Base-by-base conservation (phyloP, 2,113 vertebrate genomes). In the Colius striatus region DNA sequence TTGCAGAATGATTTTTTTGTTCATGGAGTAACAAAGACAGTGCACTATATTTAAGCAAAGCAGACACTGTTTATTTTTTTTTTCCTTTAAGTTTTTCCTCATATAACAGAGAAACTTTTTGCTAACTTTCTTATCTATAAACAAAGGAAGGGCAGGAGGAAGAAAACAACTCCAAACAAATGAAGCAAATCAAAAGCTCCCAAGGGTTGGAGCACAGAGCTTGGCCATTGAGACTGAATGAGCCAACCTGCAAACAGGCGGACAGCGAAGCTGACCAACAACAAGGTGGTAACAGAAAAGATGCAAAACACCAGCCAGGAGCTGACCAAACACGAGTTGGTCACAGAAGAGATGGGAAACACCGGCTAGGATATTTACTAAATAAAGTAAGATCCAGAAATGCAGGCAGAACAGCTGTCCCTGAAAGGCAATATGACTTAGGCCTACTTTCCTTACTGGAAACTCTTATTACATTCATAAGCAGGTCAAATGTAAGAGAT, bases 321-420 rank as follows among this genome's bases (percentile, higher is more conserved):
- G 54, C 1, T 3, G 62, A 90, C 32, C 72, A 53, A 53, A 62
- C 81, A 54, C 11, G 18, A 55, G 36, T 43, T 65, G 47, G 61
- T 13, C 32, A 62, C 1, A 75, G 68, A 70, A 47, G 51, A 61
- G 65, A 86, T 25, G 29, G 2, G 5, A 62, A 80, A 76, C 13
- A 51, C 15, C 1, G 3, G 32, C 48, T 34, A 19, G 12, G 26
- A 12, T 48, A 77, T 57, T 95, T 76, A 95, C 55, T 73, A 90
- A 85, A 90, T 50, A 85, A 62, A 93, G 55, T 20, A 84, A 66
- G 47, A 89, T 36, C 10, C 62, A 70, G 83, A 96, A 94, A 88
- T 7, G 17, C 32, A 68, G 54, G 36, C 38, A 41, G 19, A 63
- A 91, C 21, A 73, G 30, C 50, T 83, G 36, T 50, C 84, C 48